A percentile compares a stretch with the other conserved stretches of the same genome.
These are phyloP conservation scores for Tiliacea citrago DNA, from an alignment of 2,888 invertebrate species.

Conservation along the genomic window DNA sequence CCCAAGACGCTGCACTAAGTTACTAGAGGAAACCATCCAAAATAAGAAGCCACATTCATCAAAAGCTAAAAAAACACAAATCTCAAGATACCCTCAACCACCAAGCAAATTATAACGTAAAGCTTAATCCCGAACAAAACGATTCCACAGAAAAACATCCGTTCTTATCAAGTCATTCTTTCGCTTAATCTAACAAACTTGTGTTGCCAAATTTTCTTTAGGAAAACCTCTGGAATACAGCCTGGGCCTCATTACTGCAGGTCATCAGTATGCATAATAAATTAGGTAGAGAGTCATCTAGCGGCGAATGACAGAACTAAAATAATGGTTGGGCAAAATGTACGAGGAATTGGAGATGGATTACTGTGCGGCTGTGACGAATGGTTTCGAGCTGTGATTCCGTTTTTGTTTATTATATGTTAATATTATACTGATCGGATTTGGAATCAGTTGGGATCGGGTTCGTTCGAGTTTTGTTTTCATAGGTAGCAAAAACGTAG, in stretches of 20 bases:
- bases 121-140: constrained; percentile 65
- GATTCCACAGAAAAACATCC: constrained; percentile 62
- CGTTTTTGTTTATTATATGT: constrained; percentile 67
- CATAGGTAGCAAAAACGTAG: constrained; percentile 7
- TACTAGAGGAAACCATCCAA: not conserved
- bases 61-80: not conserved
- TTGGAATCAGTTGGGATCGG: constrained; percentile 47
- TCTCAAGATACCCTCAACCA: constrained; percentile 11
- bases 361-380: constrained; percentile 73
- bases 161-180: constrained; percentile 82
- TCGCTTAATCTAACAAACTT: constrained; percentile 78
- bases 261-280: constrained; percentile 95
- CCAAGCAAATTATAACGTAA: constrained; percentile 61
- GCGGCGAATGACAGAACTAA: constrained; percentile 81
- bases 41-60: not conserved
- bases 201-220: constrained; percentile 84
- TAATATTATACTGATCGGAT: constrained; percentile 56
- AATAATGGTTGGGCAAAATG: constrained; percentile 73
- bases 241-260: constrained; percentile 91
- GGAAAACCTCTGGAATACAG: constrained; percentile 79
- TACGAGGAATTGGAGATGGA: constrained; percentile 76
- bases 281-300: constrained; percentile 90
- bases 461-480: constrained; percentile 16
- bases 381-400: constrained; percentile 66
- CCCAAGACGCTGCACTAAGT: not conserved